Conservation (phyloP, 2,113 vertebrate species). For the Leptocoma aspasia region DNA sequence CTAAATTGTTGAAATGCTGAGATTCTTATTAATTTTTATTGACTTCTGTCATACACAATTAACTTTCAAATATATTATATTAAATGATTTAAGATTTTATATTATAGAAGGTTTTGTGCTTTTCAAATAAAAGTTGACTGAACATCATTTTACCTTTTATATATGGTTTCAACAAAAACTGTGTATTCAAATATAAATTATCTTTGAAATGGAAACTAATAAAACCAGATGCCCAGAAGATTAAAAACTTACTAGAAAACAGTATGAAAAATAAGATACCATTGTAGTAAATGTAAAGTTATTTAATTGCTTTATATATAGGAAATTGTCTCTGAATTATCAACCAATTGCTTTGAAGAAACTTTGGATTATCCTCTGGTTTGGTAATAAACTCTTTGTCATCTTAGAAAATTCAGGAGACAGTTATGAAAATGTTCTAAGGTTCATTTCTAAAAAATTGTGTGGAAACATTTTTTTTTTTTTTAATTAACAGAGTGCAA, state of each 20-base stretch:
- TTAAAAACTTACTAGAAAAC: background rate
- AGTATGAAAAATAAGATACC: background rate
- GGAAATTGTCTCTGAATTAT: background rate
- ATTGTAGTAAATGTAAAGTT: background rate
- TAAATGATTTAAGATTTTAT: background rate
- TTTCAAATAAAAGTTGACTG: background rate
- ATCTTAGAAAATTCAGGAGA: background rate
- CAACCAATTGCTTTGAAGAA: background rate
- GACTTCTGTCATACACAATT: background rate
- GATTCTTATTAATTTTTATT: background rate
- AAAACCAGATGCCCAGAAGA: background rate
- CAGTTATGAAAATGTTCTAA: background rate
- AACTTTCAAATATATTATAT: background rate
- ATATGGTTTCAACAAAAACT: background rate
- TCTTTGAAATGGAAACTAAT: background rate
- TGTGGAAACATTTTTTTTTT: background rate
- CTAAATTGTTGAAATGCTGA: background rate
- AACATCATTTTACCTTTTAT: background rate
- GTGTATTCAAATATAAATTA: background rate
- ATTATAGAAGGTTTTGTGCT: background rate
- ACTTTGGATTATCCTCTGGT: background rate
- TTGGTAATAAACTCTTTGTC: background rate
- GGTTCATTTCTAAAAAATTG: background rate
- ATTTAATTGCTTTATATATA: background rate
- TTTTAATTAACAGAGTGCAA: background rate